Base-by-base conservation (phyloP, 1,140 invertebrate species). In the Bombyx mandarina region DNA sequence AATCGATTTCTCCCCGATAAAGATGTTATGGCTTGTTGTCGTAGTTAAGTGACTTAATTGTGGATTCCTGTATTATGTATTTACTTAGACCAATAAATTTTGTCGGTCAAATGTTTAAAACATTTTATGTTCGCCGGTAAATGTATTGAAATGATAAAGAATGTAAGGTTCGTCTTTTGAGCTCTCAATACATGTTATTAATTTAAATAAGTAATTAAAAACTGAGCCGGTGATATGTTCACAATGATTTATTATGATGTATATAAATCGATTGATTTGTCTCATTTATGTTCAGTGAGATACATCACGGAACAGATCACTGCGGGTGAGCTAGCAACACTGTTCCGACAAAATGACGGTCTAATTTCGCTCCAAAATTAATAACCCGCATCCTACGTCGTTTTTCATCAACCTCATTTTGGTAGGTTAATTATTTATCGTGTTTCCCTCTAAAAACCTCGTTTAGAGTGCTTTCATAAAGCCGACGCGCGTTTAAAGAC, bases 31-130 rank as follows among this genome's bases (percentile, higher is more conserved):
- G 64, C 74, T 73, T 73, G 75, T 72, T 73, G 75, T 74, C 72
- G 71, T 69, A 67, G 68, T 73, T 78, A 74, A 82, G 71, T 75
- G 79, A 75, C 79, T 84, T 84, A 82, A 86, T 86, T 86, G 78
- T 80, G 68, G 65, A 81, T 82, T 77, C 75, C 75, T 73, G 73
- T 71, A 73, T 71, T 72, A 76, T 80, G 73, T 78, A 63, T 61
- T 58, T 61, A 60, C 49, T 44, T 56, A 50, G 52, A 48, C 52
- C 59, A 56, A 67, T 69, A 69, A 69, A 69, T 66, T 63, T 62
- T 61, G 44, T 45, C 12, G 43, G 45, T 43, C 26, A n/a, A 43
- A 18, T 42, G 47, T 45, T 43, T 45, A 49, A 49, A 42, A 35
- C 45, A 42, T 58, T 57, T 66, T 62, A 57, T 62, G 55, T 60